These are phyloP conservation scores for Isaurus tuberculatus DNA, from an alignment of 92 coral and sea anemone species.

Conservation along the genomic window DNA sequence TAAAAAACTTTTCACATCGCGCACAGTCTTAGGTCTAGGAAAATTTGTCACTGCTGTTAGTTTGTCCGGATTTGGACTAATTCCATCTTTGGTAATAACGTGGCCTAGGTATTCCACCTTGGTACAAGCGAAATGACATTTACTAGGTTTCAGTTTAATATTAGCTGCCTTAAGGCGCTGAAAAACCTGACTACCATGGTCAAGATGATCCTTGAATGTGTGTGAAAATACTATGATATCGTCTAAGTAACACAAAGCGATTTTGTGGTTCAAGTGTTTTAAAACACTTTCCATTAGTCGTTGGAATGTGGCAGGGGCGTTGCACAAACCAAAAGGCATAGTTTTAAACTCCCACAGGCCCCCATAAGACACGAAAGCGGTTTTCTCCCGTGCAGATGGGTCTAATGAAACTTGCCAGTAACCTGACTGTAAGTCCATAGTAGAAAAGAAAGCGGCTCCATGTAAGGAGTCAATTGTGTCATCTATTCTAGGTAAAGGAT, in stretches of 20 bases:
- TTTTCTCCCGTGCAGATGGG: conserved; percentile 11
- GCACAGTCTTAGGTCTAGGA: conserved; percentile 39
- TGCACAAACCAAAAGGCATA: conserved; percentile 46
- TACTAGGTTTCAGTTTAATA: conserved; percentile 50
- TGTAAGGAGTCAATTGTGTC: conserved; percentile 47
- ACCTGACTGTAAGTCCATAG: conserved; percentile 41
- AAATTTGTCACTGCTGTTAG: conserved; percentile 54
- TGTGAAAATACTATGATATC: conserved; percentile 50
- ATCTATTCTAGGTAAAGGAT: conserved; percentile 53
- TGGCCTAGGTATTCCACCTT: conserved; percentile 58
- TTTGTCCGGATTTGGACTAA: conserved; percentile 60
- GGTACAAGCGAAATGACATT: conserved; percentile 48
- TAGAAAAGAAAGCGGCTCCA: conserved; percentile 33
- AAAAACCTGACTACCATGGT: conserved; percentile 44
- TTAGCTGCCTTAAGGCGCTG: conserved; percentile 51
- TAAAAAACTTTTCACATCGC: conserved; percentile 30
- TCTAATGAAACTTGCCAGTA: conserved; percentile 32
- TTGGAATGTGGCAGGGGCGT: conserved; percentile 52
- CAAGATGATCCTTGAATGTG: conserved; percentile 54
- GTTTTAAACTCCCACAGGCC: conserved; percentile 30
- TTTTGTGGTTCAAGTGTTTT: conserved; percentile 30
- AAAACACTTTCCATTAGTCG: conserved; percentile 61
- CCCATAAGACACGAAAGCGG: conserved; percentile 43
- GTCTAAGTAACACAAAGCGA: conserved; percentile 44
- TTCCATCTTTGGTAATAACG: conserved; percentile 48